A percentile compares a stretch with the other conserved stretches of the same genome.
Evolutionary conservation across 37 sponge, comb jelly and placozoan genomes (phyloP).

Genomic region (Aphrocallistes beatrix): DNA sequence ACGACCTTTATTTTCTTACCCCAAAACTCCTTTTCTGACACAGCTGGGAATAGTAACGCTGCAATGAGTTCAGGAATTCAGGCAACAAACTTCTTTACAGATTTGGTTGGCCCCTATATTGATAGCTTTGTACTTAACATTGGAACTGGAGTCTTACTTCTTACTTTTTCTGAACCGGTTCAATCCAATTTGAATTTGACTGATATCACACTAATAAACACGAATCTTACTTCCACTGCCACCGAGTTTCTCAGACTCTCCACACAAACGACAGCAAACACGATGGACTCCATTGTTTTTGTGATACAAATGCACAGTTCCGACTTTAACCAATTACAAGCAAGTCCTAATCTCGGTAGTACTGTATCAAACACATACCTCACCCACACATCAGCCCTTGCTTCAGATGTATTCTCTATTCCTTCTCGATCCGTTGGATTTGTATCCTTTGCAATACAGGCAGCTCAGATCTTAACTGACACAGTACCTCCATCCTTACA

Average conservation of each 20-base stretch:
- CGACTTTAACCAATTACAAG: slow-evolving; percentile 41
- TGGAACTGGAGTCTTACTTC: slow-evolving; percentile 26
- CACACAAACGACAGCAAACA: background rate
- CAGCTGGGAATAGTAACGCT: slow-evolving; percentile 27
- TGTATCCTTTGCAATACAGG: slow-evolving; percentile 28
- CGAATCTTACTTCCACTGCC: slow-evolving; percentile 22
- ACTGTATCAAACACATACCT: slow-evolving; percentile 50
- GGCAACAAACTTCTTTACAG: slow-evolving; percentile 42
- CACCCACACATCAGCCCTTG: slow-evolving; percentile 28
- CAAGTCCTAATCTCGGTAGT: slow-evolving; percentile 34
- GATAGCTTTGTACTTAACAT: slow-evolving; percentile 39
- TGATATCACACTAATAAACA: slow-evolving; percentile 38
- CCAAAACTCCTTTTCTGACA: slow-evolving; percentile 45
- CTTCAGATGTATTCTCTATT: background rate
- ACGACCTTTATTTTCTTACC: slow-evolving; percentile 50
- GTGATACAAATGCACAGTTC: slow-evolving; percentile 21
- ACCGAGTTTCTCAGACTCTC: slow-evolving; percentile 25
- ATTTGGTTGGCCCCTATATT: slow-evolving; percentile 49
- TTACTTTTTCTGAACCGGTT: slow-evolving; percentile 69
- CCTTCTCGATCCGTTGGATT: slow-evolving; percentile 8
- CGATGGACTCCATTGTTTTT: slow-evolving; percentile 26
- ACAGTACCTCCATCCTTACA: slow-evolving; percentile 37
- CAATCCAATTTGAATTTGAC: slow-evolving; percentile 20
- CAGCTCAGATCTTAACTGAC: slow-evolving; percentile 37
- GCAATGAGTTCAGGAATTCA: background rate